Evolutionary conservation across 1,140 invertebrate species (phyloP).

Genomic region (Manduca sexta): DNA sequence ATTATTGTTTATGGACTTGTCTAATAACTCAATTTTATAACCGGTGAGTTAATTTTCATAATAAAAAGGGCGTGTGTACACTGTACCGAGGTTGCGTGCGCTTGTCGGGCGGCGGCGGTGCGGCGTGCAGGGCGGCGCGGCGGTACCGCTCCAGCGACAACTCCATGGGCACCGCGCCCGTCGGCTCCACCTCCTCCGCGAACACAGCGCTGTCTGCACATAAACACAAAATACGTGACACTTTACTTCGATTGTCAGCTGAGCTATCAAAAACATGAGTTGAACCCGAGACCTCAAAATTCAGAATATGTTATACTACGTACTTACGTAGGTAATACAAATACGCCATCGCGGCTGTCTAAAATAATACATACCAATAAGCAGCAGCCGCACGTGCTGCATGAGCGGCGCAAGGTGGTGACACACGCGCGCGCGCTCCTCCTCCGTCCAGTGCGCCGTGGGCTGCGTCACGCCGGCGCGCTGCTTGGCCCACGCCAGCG

Average conservation of each 20-base stretch:
- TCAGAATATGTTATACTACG: too few species aligned
- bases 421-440: conserved; percentile 88
- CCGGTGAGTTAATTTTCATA: too few species aligned
- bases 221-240: neutral
- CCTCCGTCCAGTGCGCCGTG: conserved; percentile 92
- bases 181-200: conserved; percentile 95
- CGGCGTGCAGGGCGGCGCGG: conserved; percentile 85
- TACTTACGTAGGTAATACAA: too few species aligned
- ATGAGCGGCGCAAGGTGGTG: conserved; percentile 90
- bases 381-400: conserved; percentile 87
- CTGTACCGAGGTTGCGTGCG: conserved; percentile 36
- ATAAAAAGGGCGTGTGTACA: too few species aligned
- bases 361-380: conserved; percentile 86
- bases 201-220: conserved; percentile 89
- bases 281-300: neutral
- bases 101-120: conserved; percentile 76
- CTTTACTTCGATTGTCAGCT: neutral
- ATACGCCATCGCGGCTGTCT: too few species aligned
- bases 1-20: too few species aligned
- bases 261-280: neutral
- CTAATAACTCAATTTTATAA: too few species aligned
- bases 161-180: conserved; percentile 94
- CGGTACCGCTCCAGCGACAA: conserved; percentile 90
- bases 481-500: conserved; percentile 92
- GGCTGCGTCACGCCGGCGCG: conserved; percentile 91